Base-by-base conservation (phyloP, 2,113 vertebrate species). In the Passer montanus region DNA sequence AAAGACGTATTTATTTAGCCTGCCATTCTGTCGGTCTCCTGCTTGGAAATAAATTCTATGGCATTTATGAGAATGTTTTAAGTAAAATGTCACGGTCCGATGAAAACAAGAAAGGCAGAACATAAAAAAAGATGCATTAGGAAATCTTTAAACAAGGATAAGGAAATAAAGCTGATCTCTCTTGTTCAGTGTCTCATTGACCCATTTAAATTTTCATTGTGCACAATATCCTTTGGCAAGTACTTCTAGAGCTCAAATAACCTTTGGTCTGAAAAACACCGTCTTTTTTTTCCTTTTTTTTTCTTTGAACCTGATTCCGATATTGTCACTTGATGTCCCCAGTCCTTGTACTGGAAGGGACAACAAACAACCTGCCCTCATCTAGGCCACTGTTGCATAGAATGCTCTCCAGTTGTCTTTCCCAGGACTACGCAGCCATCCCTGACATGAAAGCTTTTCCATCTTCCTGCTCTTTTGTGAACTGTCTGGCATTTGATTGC, bases 61-160 rank as follows among this genome's bases (percentile, higher is more conserved):
- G 63, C 39, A 31, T 53, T 73, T 50, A 37, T 0, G 27, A 80
- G 68, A 83, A 18, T 28, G 35, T 89, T 24, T 59, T 50, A 66
- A 88, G 59, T 22, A 46, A 24, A 70, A 35, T 56, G 62, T 53
- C 41, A 73, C 21, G 22, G 78, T 79, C 31, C 0, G 0, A 74
- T 24, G 35, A 67, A 83, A 81, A 49, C 84, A 80, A 67, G 15
- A 84, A 91, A 83, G 41, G 70, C 70, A 85, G 85, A 92, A 74
- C 31, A 87, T 47, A 23, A 63, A 70, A 79, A 88, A 92, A 30
- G 3, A 90, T 56, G 52, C 72, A 67, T 93, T 86, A 81, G 77
- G 84, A 87, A 94, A 88, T 95, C 73, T 89, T 77, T 89, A 92
- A 92, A 95, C 89, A 89, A 78, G 64, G 73, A 92, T 31, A 63